These are phyloP conservation scores for Zaprionus inermis DNA, from an alignment of 1,140 invertebrate genomes.

Conservation along the genomic window DNA sequence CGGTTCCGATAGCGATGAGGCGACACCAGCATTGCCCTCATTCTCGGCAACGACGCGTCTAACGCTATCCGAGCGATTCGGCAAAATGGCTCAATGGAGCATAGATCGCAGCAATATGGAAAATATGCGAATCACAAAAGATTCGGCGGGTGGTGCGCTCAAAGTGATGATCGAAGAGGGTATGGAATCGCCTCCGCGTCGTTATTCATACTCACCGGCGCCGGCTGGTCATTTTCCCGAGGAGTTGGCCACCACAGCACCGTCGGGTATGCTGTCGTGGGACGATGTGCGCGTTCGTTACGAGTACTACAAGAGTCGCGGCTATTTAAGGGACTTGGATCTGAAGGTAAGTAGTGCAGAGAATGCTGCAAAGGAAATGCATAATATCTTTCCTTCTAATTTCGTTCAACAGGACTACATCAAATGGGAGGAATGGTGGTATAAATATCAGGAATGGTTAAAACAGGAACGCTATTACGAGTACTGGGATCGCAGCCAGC, in stretches of 20 bases:
- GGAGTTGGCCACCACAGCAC: constrained; percentile 88
- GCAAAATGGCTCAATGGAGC: constrained; percentile 95
- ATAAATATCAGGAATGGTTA: constrained; percentile 95
- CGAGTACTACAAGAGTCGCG: constrained; percentile 92
- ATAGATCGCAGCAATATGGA: constrained; percentile 90
- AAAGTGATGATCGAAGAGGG: constrained; percentile 90
- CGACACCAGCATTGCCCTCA: constrained; percentile 71
- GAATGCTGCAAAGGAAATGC: too few relatives aligned
- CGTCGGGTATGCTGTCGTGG: constrained; percentile 91
- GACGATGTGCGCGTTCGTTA: constrained; percentile 93
- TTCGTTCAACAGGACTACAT: constrained; percentile 88
- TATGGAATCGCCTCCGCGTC: constrained; percentile 83
- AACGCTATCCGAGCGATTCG: constrained; percentile 92
- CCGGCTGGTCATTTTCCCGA: constrained; percentile 91
- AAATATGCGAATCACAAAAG: constrained; percentile 93
- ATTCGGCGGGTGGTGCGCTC: constrained; percentile 87
- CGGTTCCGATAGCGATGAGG: constrained; percentile 79
- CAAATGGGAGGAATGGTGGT: constrained; percentile 98
- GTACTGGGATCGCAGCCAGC: constrained; percentile 87
- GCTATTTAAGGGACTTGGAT: constrained; percentile 89
- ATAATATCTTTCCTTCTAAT: neutral
- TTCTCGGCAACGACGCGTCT: constrained; percentile 85
- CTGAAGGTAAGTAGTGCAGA: constrained; percentile 63
- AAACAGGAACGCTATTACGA: constrained; percentile 93
- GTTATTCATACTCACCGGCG: constrained; percentile 88